These are phyloP conservation scores for Bombus impatiens DNA, from an alignment of 1,140 invertebrate genomes.

Conservation along the genomic window DNA sequence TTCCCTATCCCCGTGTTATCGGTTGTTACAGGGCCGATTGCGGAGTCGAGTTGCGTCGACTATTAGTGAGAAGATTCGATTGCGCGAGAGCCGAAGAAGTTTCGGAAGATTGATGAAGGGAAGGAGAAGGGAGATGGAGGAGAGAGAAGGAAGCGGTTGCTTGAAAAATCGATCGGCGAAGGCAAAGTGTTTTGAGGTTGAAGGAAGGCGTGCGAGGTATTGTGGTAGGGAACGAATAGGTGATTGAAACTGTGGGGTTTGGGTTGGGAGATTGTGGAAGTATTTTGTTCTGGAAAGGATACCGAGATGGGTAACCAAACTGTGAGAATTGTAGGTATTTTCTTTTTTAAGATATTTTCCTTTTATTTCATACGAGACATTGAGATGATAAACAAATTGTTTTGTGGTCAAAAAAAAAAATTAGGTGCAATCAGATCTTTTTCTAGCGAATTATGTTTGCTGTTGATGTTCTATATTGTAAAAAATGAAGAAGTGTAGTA, in stretches of 20 bases:
- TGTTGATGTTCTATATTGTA: background rate
- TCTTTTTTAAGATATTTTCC: no score
- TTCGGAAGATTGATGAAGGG: conserved; percentile 19
- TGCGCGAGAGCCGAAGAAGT: background rate
- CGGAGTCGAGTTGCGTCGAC: background rate
- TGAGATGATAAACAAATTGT: background rate
- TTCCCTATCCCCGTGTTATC: background rate
- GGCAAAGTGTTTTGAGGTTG: background rate
- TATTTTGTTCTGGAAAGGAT: background rate
- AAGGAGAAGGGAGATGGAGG: background rate
- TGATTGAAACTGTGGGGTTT: background rate
- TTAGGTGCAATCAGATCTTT: background rate
- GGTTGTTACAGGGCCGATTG: conserved; percentile 6
- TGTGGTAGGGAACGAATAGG: background rate
- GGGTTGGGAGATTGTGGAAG: background rate
- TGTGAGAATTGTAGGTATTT: background rate
- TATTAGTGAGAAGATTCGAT: conserved; percentile 32
- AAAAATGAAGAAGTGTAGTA: background rate
- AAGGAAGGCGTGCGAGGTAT: background rate
- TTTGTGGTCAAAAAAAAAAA: background rate
- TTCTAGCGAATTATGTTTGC: background rate
- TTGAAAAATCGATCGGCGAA: conserved; percentile 13
- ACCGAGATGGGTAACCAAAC: background rate
- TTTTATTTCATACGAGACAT: background rate
- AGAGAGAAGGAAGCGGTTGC: background rate